phyloP scores from a whole-genome alignment of 2,797 vertebrate species.

The Ctenochaetus hawaiiensis region DNA sequence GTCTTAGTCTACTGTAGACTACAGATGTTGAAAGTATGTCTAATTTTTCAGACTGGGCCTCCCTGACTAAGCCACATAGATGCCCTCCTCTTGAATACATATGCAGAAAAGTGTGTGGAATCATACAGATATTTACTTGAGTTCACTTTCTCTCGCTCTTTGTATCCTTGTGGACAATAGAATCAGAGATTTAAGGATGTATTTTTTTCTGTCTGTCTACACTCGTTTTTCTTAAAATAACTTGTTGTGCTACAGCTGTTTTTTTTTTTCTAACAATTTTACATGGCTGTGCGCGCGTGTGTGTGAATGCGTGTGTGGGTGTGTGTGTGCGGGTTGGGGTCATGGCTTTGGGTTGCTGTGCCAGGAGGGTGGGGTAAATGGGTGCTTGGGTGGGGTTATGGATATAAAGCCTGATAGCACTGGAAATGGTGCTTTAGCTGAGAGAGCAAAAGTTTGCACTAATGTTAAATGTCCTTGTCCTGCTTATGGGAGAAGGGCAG shows the following conservation, averaged over 20 bases:
- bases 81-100: conserved; percentile 73
- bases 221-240: conserved; percentile 70
- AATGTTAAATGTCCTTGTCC: conserved; percentile 86
- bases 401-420: conserved; percentile 88
- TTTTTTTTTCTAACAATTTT: conserved; percentile 73
- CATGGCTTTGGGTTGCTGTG: conserved; percentile 74
- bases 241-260: conserved; percentile 73
- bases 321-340: conserved; percentile 42
- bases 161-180: conserved; percentile 73
- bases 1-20: conserved; percentile 45
- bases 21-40: conserved; percentile 57
- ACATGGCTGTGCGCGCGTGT: conserved; percentile 61
- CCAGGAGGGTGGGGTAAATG: conserved; percentile 73
- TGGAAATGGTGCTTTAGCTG: conserved; percentile 89
- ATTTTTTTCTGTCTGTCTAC: conserved; percentile 62
- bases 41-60: conserved; percentile 66
- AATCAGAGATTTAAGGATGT: conserved; percentile 77
- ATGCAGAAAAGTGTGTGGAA: conserved; percentile 77
- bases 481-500: conserved; percentile 81
- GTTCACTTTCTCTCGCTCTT: conserved; percentile 75
- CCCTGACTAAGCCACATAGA: conserved; percentile 67
- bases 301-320: not conserved
- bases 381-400: conserved; percentile 79
- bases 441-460: conserved; percentile 90
- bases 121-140: conserved; percentile 82